phyloP scores from a whole-genome alignment of 2,113 vertebrate genomes.

The Pterocles orientalis region DNA sequence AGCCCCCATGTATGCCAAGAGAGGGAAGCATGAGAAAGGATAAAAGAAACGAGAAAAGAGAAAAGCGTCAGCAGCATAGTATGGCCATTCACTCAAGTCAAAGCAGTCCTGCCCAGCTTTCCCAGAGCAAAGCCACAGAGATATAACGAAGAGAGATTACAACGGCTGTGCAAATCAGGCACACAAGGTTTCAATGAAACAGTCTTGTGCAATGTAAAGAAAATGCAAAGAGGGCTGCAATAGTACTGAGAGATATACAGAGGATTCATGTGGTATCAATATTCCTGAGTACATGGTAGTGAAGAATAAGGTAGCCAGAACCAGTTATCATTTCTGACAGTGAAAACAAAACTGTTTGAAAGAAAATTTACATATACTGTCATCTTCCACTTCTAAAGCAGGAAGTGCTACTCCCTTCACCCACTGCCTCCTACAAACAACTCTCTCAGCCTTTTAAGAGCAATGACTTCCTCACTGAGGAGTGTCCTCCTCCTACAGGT shows the following conservation, averaged over 20 bases:
- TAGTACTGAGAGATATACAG: background rate
- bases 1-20: background rate
- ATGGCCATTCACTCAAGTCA: background rate
- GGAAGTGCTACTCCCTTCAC: background rate
- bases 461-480: background rate
- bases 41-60: background rate
- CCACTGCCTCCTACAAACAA: background rate
- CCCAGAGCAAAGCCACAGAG: background rate
- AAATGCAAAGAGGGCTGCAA: background rate
- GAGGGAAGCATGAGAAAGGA: background rate
- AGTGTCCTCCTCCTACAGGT: background rate
- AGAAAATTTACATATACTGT: background rate
- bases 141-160: background rate
- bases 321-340: background rate
- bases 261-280: background rate
- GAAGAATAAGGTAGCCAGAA: background rate
- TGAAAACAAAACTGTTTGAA: background rate
- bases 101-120: background rate
- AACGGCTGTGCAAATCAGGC: background rate
- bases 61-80: background rate
- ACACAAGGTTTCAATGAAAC: background rate
- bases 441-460: background rate
- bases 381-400: background rate
- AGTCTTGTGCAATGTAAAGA: background rate
- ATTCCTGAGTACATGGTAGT: background rate